Conservation (phyloP, 2,888 invertebrate genomes). For the Rotaria magnacalcarata region DNA sequence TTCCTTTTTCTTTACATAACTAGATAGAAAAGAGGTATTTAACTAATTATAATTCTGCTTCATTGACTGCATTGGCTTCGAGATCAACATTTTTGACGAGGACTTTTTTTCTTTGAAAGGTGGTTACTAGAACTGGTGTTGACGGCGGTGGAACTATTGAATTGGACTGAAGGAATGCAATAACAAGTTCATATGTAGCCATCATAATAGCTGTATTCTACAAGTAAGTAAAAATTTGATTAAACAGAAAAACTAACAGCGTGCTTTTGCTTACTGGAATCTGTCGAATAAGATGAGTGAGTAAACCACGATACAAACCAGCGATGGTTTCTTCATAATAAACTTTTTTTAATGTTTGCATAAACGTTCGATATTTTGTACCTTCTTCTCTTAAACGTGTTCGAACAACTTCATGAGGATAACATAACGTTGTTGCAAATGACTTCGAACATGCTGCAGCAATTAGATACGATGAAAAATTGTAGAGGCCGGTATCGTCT, state of each 20-base stretch:
- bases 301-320: slow-evolving; percentile 85
- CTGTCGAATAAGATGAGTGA: slow-evolving; percentile 88
- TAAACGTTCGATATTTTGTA: slow-evolving; percentile 81
- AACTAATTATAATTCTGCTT: not conserved
- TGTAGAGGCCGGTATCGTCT: not conserved
- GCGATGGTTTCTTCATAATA: slow-evolving; percentile 82
- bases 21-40: no score
- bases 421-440: slow-evolving; percentile 42
- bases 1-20: no score
- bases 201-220: slow-evolving; percentile 95
- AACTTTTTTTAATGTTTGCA: slow-evolving; percentile 84
- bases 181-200: slow-evolving; percentile 83
- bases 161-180: not conserved
- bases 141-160: not conserved
- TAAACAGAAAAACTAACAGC: no score
- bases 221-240: not conserved
- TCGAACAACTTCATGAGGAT: slow-evolving; percentile 75
- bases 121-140: not conserved
- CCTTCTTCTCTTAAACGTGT: slow-evolving; percentile 93
- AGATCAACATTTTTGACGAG: not conserved
- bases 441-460: slow-evolving; percentile 42
- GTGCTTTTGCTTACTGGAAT: slow-evolving; percentile 67
- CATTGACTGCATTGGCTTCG: not conserved
- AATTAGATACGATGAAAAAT: not conserved
- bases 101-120: not conserved